These are phyloP conservation scores for Orthonevra nobilis DNA, from an alignment of 2,888 invertebrate species.

Conservation along the genomic window DNA sequence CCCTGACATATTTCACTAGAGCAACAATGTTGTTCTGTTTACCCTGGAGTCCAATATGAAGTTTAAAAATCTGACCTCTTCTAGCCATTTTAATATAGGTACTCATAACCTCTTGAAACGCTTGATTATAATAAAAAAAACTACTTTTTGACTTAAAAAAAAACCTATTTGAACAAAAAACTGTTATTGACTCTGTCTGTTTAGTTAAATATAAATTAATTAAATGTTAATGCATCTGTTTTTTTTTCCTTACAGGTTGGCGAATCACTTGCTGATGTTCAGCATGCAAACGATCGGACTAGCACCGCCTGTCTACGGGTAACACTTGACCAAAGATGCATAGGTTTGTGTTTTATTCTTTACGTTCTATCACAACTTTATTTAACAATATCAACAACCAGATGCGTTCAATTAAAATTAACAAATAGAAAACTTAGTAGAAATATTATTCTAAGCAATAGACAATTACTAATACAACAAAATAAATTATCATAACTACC, in stretches of 20 bases:
- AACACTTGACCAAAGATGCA: constrained; percentile 79
- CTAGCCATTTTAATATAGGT: too few species aligned
- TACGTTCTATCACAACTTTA: constrained; percentile 70
- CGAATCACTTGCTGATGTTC: constrained; percentile 77
- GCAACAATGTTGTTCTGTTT: too few species aligned
- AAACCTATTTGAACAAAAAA: too few species aligned
- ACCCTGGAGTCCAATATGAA: too few species aligned
- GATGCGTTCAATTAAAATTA: constrained; percentile 59
- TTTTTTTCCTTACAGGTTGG: constrained; percentile 76
- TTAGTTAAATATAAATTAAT: too few species aligned
- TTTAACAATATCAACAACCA: constrained; percentile 73
- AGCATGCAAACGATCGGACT: constrained; percentile 76
- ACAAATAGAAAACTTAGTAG: constrained; percentile 62
- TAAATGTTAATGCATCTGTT: background rate
- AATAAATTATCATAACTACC: constrained; percentile 62
- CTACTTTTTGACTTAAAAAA: too few species aligned
- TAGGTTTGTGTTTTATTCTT: constrained; percentile 80
- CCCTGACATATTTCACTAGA: too few species aligned
- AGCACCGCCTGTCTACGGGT: constrained; percentile 78
- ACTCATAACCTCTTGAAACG: too few species aligned
- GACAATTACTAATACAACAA: constrained; percentile 64
- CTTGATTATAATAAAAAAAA: too few species aligned
- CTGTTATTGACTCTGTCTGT: too few species aligned
- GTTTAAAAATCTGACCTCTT: too few species aligned
- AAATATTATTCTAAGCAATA: constrained; percentile 60